phyloP scores from a whole-genome alignment of 2,888 invertebrate genomes.

The Loripinus fragilis region DNA sequence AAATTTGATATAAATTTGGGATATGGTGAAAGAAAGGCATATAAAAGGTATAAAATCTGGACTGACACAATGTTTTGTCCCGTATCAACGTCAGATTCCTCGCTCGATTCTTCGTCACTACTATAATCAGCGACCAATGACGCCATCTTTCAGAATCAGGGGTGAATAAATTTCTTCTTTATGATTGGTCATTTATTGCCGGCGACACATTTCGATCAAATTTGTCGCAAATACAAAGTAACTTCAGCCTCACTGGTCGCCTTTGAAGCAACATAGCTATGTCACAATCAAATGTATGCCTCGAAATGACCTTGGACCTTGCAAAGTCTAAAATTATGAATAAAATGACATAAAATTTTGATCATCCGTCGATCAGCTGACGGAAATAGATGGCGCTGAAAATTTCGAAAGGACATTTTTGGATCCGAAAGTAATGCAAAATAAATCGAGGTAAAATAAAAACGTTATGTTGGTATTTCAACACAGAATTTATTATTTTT shows the following conservation, averaged over 20 bases:
- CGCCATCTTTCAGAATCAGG: constrained; percentile 69
- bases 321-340: not conserved
- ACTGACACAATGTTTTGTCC: constrained; percentile 36
- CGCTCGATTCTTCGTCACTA: constrained; percentile 71
- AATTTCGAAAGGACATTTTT: constrained; percentile 15
- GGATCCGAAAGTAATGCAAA: too few species aligned
- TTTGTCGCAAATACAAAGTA: too few species aligned
- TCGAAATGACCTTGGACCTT: not conserved
- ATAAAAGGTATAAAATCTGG: not conserved
- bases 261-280: too few species aligned
- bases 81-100: not conserved
- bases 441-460: too few species aligned
- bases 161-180: constrained; percentile 31
- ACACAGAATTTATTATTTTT: too few species aligned
- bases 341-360: constrained; percentile 28
- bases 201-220: constrained; percentile 42
- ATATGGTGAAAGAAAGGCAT: too few species aligned
- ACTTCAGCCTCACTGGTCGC: too few species aligned
- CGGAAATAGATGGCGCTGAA: constrained; percentile 76
- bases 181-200: constrained; percentile 69
- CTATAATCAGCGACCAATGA: constrained; percentile 82
- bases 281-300: too few species aligned
- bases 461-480: too few species aligned
- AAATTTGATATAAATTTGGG: too few species aligned
- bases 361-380: constrained; percentile 79